phyloP scores from a whole-genome alignment of 2,888 invertebrate genomes.

The Drosophila meridiana region DNA sequence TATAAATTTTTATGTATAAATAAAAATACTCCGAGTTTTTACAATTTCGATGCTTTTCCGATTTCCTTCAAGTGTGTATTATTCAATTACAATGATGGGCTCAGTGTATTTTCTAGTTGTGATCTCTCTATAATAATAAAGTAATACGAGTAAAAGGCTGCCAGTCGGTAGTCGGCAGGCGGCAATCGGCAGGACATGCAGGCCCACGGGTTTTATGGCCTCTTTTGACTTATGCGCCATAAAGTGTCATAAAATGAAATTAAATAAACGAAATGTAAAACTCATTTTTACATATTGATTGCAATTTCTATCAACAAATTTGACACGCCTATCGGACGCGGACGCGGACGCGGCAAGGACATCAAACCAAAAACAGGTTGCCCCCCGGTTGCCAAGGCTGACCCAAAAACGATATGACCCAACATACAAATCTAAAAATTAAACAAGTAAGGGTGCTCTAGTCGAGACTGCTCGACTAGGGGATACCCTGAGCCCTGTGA shows the following conservation, averaged over 20 bases:
- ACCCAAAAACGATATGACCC: not conserved
- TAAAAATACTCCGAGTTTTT: too few species aligned
- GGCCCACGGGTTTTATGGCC: slow-evolving; percentile 57
- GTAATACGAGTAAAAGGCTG: slow-evolving; percentile 66
- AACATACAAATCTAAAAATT: not conserved
- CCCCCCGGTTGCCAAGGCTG: not conserved
- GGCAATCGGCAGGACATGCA: slow-evolving; percentile 50
- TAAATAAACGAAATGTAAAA: slow-evolving; percentile 75
- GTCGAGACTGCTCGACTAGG: too few species aligned
- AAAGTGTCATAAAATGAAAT: slow-evolving; percentile 78
- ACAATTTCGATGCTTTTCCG: too few species aligned
- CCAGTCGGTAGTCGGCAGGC: slow-evolving; percentile 7
- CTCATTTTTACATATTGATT: slow-evolving; percentile 71
- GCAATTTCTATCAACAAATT: slow-evolving; percentile 70
- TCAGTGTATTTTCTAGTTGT: too few species aligned
- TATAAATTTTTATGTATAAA: too few species aligned
- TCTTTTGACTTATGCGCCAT: slow-evolving; percentile 75
- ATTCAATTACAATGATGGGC: too few species aligned
- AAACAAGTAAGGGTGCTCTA: too few species aligned
- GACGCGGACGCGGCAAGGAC: slow-evolving; percentile 33
- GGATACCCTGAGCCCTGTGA: too few species aligned
- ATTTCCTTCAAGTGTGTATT: too few species aligned
- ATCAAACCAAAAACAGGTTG: slow-evolving; percentile 22
- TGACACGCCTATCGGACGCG: slow-evolving; percentile 36
- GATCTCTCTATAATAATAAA: too few species aligned